Conservation (phyloP, 2,797 vertebrate genomes). For the Malacoraja senta region DNA sequence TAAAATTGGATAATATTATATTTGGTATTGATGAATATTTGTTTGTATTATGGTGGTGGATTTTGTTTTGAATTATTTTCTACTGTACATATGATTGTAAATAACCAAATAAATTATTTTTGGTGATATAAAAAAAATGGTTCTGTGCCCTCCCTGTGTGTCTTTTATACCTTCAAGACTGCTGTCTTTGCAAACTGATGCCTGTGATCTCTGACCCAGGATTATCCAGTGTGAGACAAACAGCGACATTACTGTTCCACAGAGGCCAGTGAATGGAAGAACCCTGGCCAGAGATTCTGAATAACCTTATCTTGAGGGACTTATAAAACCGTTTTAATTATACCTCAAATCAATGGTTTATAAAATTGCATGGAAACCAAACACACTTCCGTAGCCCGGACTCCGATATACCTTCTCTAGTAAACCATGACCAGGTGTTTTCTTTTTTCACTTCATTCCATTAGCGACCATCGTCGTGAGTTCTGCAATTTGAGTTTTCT, state of each 20-base stretch:
- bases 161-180: conserved; percentile 25
- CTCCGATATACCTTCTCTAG: neutral
- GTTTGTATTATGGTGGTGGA: too few relatives aligned
- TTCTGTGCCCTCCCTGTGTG: neutral
- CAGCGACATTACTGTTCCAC: conserved; percentile 31
- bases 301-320: conserved; percentile 31
- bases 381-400: neutral
- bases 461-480: neutral
- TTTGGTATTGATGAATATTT: too few relatives aligned
- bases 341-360: conserved; percentile 8
- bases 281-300: neutral
- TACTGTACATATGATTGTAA: too few relatives aligned
- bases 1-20: too few relatives aligned
- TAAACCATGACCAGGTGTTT: neutral
- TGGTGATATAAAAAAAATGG: too few relatives aligned
- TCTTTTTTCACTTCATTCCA: neutral
- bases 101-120: too few relatives aligned
- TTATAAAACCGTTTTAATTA: conserved; percentile 20
- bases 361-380: neutral
- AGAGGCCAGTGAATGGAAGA: conserved; percentile 10
- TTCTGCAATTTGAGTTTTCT: neutral
- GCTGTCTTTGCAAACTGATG: conserved; percentile 35
- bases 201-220: conserved; percentile 23
- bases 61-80: too few relatives aligned
- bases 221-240: conserved; percentile 24